Percentiles rank a stretch among this genome's conserved stretches.
These are phyloP conservation scores for Acronicta alni DNA, from an alignment of 2,888 invertebrate genomes.

Conservation along the genomic window DNA sequence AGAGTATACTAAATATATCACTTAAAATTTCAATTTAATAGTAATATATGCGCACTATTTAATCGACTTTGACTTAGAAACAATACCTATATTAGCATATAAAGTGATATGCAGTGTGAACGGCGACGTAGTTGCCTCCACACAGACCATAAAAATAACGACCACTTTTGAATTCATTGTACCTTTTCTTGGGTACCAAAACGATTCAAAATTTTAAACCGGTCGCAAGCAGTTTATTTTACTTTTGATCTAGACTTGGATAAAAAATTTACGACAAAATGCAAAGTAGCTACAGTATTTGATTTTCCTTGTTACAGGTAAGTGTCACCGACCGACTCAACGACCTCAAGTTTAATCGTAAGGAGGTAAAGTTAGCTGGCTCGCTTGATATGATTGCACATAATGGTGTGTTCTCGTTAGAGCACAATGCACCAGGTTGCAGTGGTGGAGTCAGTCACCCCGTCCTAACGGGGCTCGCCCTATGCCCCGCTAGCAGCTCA, in stretches of 20 bases:
- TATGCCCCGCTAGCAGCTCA: conserved; percentile 76
- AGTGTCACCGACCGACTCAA: conserved; percentile 58
- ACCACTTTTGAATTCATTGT: conserved; percentile 37
- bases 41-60: conserved; percentile 72
- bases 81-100: conserved; percentile 80
- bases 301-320: conserved; percentile 79
- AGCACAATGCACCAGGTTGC: conserved; percentile 89
- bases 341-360: conserved; percentile 38
- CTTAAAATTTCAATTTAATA: conserved; percentile 72
- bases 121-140: conserved; percentile 62
- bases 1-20: conserved; percentile 74
- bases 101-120: conserved; percentile 73
- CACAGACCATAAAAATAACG: conserved; percentile 53
- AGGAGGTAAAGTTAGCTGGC: conserved; percentile 75
- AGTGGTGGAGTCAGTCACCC: conserved; percentile 87
- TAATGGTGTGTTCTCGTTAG: conserved; percentile 87
- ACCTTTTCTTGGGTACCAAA: conserved; percentile 24
- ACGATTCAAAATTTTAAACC: conserved; percentile 1
- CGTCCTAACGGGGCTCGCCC: conserved; percentile 88
- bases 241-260: conserved; percentile 21
- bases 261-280: conserved; percentile 10
- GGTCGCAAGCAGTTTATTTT: conserved; percentile 13
- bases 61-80: conserved; percentile 80
- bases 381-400: conserved; percentile 81
- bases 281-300: conserved; percentile 31